These are phyloP conservation scores for Cinclus mexicanus DNA, from an alignment of 2,113 vertebrate genomes.

Conservation along the genomic window DNA sequence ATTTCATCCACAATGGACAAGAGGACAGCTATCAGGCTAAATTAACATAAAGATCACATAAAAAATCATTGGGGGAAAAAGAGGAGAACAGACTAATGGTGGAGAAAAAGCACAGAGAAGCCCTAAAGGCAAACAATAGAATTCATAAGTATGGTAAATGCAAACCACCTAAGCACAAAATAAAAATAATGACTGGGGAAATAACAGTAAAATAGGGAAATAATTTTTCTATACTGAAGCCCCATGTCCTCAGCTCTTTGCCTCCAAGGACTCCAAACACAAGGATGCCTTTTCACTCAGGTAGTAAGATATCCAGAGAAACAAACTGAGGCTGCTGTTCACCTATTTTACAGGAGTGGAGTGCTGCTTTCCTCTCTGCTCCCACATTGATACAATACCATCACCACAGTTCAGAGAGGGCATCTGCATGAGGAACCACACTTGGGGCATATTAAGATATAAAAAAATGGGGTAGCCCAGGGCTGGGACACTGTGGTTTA, in stretches of 20 bases:
- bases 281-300: background rate
- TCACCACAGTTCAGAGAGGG: background rate
- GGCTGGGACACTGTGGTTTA: rapidly evolving
- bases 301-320: background rate
- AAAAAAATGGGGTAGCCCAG: background rate
- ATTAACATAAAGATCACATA: slow-evolving; percentile 46
- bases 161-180: slow-evolving; percentile 64
- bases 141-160: slow-evolving; percentile 15
- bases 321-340: background rate
- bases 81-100: slow-evolving; percentile 34
- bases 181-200: background rate
- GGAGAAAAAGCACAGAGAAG: slow-evolving; percentile 47
- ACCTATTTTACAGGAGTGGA: background rate
- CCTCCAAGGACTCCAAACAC: background rate
- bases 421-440: rapidly evolving
- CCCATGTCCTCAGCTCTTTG: background rate
- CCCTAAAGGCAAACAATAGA: slow-evolving; percentile 52
- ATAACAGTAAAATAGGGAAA: slow-evolving; percentile 40
- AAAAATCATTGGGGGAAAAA: slow-evolving; percentile 37
- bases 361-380: background rate
- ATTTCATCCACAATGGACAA: background rate
- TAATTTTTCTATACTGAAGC: background rate
- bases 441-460: background rate
- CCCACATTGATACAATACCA: background rate
- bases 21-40: slow-evolving; percentile 14